A percentile compares a stretch with the other conserved stretches of the same genome.
phyloP scores from a whole-genome alignment of 2,888 invertebrate species.

The Tipula helvola region DNA sequence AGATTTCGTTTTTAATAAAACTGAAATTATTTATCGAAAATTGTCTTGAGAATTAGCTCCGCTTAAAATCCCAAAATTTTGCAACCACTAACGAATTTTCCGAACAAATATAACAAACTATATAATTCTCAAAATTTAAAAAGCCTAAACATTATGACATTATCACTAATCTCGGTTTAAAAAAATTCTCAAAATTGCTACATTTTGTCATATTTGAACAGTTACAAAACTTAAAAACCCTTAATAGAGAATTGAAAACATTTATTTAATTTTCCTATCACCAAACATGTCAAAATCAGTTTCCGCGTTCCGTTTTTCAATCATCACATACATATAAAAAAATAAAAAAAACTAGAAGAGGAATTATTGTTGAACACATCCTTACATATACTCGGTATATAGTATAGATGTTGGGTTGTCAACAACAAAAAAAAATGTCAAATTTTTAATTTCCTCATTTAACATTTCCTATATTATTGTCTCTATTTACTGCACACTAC shows the following conservation, averaged over 20 bases:
- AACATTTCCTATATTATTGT: not conserved
- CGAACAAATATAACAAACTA: too few relatives aligned
- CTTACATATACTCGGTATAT: not conserved
- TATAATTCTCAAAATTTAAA: too few relatives aligned
- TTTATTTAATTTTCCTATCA: not conserved
- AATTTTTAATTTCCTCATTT: not conserved
- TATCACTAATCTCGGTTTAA: too few relatives aligned
- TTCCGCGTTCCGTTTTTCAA: not conserved
- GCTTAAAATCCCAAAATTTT: too few relatives aligned
- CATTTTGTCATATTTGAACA: too few relatives aligned
- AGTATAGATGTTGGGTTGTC: not conserved
- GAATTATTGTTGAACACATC: not conserved
- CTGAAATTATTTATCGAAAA: too few relatives aligned
- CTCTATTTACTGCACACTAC: not conserved
- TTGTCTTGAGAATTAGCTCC: too few relatives aligned
- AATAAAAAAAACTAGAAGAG: not conserved
- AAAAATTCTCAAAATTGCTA: too few relatives aligned
- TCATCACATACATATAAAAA: not conserved
- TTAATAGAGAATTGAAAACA: not conserved
- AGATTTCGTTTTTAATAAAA: too few relatives aligned
- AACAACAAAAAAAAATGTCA: not conserved
- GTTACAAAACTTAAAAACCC: too few relatives aligned
- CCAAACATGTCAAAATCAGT: not conserved
- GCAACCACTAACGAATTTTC: too few relatives aligned
- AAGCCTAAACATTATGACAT: too few relatives aligned